phyloP scores from a whole-genome alignment of 2,113 vertebrate genomes.

The Silurus asotus region DNA sequence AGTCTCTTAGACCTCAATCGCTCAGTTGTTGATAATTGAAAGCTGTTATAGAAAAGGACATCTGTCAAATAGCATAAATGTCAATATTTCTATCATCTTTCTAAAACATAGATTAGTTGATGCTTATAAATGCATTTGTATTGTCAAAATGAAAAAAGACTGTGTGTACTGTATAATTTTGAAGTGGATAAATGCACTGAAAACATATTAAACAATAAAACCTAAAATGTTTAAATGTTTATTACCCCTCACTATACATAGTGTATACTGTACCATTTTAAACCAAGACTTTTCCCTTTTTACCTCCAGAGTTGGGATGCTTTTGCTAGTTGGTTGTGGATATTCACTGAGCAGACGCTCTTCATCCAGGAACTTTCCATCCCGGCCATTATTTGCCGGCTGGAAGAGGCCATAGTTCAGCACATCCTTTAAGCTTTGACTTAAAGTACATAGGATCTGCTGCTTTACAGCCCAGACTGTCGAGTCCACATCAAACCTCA shows the following conservation, averaged over 20 bases:
- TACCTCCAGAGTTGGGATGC: conserved; percentile 90
- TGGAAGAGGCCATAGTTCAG: conserved; percentile 97
- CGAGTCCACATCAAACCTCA: conserved; percentile 87
- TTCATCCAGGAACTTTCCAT: conserved; percentile 92
- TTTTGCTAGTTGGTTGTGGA: conserved; percentile 82
- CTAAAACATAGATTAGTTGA: neutral
- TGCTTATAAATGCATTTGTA: neutral
- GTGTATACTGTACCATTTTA: neutral
- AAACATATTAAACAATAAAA: neutral
- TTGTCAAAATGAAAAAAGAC: neutral
- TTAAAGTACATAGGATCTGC: conserved; percentile 85
- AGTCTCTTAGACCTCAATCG: too few species aligned
- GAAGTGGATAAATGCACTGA: neutral
- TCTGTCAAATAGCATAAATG: too few species aligned
- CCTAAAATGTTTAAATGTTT: neutral
- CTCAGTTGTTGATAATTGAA: too few species aligned
- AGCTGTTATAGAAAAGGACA: too few species aligned
- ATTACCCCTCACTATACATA: neutral
- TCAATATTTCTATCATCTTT: too few species aligned
- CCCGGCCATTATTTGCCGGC: conserved; percentile 81
- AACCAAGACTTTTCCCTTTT: neutral
- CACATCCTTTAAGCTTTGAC: conserved; percentile 89
- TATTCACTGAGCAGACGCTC: conserved; percentile 87
- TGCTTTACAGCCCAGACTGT: conserved; percentile 93
- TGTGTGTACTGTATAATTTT: neutral